Conservation (phyloP, 2,888 invertebrate species). For the Pseudococcus jackbeardsleyi region DNA sequence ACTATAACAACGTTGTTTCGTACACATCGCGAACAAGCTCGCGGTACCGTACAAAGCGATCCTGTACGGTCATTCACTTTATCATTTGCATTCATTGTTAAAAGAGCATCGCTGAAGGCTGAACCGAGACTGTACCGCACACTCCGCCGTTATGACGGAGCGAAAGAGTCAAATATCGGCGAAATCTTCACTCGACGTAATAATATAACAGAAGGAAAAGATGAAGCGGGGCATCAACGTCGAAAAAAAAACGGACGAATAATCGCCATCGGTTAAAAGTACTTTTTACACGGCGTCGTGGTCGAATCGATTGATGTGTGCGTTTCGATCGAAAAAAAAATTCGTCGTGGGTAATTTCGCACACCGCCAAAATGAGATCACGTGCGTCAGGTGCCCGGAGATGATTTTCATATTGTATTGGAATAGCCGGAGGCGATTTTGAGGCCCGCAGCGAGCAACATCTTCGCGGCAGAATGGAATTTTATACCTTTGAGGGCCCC, state of each 20-base stretch:
- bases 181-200: background rate
- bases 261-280: slow-evolving; percentile 31
- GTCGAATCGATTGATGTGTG: background rate
- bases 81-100: slow-evolving; percentile 56
- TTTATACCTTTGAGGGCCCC: slow-evolving; percentile 24
- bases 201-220: background rate
- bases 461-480: background rate
- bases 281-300: background rate
- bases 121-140: slow-evolving; percentile 54
- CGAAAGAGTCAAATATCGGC: slow-evolving; percentile 25
- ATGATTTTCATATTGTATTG: background rate
- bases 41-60: slow-evolving; percentile 56
- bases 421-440: background rate
- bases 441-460: background rate
- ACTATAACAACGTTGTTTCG: slow-evolving; percentile 18
- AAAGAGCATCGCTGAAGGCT: slow-evolving; percentile 51
- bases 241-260: slow-evolving; percentile 14
- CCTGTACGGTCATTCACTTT: slow-evolving; percentile 54
- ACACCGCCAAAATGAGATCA: background rate
- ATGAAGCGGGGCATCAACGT: background rate
- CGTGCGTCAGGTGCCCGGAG: background rate
- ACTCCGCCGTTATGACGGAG: slow-evolving; percentile 31
- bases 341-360: background rate
- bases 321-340: background rate
- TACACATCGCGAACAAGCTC: slow-evolving; percentile 30